Conservation (phyloP, 2,113 vertebrate species). For the Edolisoma coerulescens region DNA sequence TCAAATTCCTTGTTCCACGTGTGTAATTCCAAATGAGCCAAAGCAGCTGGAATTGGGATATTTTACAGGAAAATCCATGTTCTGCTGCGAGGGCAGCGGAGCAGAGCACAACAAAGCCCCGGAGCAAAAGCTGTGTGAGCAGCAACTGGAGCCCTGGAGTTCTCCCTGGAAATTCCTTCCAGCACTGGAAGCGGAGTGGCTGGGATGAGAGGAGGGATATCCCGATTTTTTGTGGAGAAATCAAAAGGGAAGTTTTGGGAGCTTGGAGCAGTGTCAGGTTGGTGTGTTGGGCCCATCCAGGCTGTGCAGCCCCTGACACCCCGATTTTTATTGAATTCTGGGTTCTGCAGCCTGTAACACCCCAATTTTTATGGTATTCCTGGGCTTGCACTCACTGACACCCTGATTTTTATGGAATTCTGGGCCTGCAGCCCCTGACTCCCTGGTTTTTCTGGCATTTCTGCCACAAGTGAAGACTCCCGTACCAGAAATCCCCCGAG, state of each 20-base stretch:
- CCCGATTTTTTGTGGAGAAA: neutral
- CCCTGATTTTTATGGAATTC: fast-evolving
- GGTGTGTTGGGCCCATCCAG: neutral
- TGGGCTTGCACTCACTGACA: neutral
- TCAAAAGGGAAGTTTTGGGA: neutral
- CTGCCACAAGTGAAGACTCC: neutral
- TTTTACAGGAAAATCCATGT: neutral
- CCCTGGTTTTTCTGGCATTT: neutral
- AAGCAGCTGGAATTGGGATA: neutral
- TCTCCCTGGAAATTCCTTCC: neutral
- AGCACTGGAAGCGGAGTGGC: neutral
- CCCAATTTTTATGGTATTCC: neutral
- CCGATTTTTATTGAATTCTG: neutral
- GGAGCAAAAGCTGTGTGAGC: neutral
- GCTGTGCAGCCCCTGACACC: neutral
- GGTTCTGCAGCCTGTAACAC: no score
- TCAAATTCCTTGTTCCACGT: neutral
- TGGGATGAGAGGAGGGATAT: neutral
- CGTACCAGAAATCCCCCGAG: neutral
- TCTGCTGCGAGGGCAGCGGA: neutral
- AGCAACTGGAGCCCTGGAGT: neutral
- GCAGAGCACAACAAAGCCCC: neutral
- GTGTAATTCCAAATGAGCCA: neutral
- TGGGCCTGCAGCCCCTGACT: neutral
- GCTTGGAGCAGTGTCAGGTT: neutral